A percentile compares a stretch with the other conserved stretches of the same genome.
phyloP scores from a whole-genome alignment of 2,888 invertebrate genomes.

The Eudasyphora cyanicolor region DNA sequence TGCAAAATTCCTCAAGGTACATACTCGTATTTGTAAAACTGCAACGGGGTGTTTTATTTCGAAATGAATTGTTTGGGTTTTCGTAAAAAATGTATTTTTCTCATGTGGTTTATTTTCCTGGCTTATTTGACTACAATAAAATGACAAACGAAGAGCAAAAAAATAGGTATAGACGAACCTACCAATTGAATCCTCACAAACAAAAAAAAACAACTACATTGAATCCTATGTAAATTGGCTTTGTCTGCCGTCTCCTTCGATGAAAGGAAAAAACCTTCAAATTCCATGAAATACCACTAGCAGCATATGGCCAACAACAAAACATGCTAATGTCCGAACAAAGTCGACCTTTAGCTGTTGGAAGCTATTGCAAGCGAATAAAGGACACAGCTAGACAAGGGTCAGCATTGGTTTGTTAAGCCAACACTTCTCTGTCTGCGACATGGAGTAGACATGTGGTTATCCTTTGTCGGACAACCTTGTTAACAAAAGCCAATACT shows the following conservation, averaged over 20 bases:
- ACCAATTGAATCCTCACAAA: neutral
- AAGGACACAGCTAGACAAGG: neutral
- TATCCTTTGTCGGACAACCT: too few relatives aligned
- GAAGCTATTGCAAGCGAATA: neutral
- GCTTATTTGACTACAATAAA: slow-evolving; percentile 40
- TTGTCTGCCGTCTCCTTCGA: neutral
- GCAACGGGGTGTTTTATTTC: neutral
- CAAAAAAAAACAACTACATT: neutral
- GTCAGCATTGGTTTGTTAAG: neutral
- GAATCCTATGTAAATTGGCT: neutral
- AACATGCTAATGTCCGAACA: neutral
- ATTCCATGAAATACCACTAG: neutral
- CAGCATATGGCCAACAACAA: neutral
- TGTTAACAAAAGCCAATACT: too few relatives aligned
- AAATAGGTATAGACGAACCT: neutral
- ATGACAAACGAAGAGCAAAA: neutral
- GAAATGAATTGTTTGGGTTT: neutral
- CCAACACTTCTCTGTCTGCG: too few relatives aligned
- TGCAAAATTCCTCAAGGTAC: neutral
- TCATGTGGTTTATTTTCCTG: neutral
- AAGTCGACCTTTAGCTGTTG: neutral
- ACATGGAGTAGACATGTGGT: too few relatives aligned
- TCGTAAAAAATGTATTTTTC: neutral
- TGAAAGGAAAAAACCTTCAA: neutral
- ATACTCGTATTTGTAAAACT: slow-evolving; percentile 18